A percentile compares a stretch with the other conserved stretches of the same genome.
phyloP scores from a whole-genome alignment of 2,797 vertebrate genomes.

The Chloroceryle inda region DNA sequence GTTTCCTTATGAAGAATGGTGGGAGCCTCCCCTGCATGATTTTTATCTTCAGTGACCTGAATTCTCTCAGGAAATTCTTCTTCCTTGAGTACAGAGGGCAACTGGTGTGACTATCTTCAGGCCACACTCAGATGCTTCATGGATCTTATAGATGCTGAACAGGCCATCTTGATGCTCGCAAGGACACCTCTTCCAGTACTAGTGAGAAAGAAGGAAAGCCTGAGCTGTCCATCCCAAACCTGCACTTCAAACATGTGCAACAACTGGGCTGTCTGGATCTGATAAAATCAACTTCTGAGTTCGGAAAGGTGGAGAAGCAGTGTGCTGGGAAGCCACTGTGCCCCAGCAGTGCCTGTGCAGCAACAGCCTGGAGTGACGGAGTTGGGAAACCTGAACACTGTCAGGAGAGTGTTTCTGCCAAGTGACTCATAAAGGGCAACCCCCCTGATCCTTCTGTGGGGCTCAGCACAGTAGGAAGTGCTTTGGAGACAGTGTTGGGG shows the following conservation, averaged over 20 bases:
- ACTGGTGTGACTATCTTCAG: neutral
- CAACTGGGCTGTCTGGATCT: neutral
- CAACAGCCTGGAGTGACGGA: neutral
- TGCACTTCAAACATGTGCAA: neutral
- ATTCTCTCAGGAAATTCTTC: neutral
- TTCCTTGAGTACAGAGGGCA: neutral
- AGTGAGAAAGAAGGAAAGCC: neutral
- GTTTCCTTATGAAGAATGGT: neutral
- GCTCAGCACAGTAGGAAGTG: neutral
- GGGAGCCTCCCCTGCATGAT: neutral
- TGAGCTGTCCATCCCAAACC: neutral
- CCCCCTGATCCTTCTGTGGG: neutral
- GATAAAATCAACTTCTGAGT: neutral
- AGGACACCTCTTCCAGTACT: neutral
- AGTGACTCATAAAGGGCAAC: neutral
- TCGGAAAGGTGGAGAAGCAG: neutral
- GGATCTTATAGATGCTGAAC: neutral
- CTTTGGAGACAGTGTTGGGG: neutral
- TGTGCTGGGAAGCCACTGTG: neutral
- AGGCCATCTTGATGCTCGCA: neutral
- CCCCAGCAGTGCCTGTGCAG: neutral
- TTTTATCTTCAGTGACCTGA: neutral
- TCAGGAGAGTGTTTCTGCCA: neutral
- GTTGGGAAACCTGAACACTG: neutral
- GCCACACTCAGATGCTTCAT: neutral